phyloP scores from a whole-genome alignment of 2,797 vertebrate species.

The Lutjanus campechanus region DNA sequence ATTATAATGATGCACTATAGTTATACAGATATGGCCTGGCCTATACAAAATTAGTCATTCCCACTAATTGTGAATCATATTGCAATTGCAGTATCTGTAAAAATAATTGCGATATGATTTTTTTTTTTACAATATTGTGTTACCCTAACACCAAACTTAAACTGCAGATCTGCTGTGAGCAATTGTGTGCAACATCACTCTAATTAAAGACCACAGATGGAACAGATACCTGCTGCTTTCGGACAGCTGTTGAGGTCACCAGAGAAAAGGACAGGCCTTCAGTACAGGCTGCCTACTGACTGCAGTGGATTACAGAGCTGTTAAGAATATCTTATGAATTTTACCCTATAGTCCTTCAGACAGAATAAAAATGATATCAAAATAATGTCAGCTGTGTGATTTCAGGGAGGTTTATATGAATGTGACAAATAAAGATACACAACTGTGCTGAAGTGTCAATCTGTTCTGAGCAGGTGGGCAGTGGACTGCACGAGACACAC shows the following conservation, averaged over 20 bases:
- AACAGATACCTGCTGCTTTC: background rate
- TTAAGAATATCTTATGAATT: background rate
- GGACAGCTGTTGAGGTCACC: no score
- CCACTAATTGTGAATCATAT: no score
- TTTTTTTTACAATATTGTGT: no score
- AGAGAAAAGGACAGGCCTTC: background rate
- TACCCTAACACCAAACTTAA: no score
- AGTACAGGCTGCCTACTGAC: background rate
- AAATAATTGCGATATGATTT: no score
- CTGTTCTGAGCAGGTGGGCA: background rate
- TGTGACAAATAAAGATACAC: no score
- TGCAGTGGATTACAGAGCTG: background rate
- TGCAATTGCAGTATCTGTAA: no score
- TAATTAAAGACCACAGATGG: background rate
- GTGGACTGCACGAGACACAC: background rate
- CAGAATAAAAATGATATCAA: background rate
- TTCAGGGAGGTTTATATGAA: background rate
- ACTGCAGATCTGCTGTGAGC: background rate
- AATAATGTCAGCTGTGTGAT: background rate
- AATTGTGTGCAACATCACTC: background rate
- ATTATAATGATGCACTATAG: no score
- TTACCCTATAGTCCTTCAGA: no score
- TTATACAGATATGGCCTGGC: no score
- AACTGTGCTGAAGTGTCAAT: background rate
- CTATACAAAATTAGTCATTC: no score